A percentile compares a stretch with the other conserved stretches of the same genome.
Evolutionary conservation across 2,888 invertebrate genomes (phyloP).

Genomic region (Drosophila acutilabella): DNA sequence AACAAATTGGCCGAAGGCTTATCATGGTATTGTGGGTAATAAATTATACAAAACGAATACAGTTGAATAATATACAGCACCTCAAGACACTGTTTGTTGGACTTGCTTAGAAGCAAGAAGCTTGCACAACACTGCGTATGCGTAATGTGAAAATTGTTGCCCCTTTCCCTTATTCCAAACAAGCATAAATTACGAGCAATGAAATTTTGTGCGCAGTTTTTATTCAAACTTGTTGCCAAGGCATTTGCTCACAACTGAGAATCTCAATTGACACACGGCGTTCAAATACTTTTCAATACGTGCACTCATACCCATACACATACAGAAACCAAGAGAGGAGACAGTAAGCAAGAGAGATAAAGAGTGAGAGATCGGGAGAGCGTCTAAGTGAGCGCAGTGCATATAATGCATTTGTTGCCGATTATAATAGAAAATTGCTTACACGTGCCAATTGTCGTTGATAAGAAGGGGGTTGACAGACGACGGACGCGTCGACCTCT

Average conservation of each 20-base stretch:
- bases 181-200: constrained; percentile 55
- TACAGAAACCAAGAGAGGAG: neutral
- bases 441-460: constrained; percentile 69
- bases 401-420: constrained; percentile 61
- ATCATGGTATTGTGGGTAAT: constrained; percentile 41
- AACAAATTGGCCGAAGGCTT: constrained; percentile 43
- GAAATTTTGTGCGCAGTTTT: constrained; percentile 53
- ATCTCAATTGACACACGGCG: constrained; percentile 27
- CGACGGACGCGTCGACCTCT: neutral
- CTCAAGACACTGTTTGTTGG: constrained; percentile 22
- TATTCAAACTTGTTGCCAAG: constrained; percentile 59
- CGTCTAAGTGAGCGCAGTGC: constrained; percentile 32
- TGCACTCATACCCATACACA: neutral
- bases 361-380: constrained; percentile 10
- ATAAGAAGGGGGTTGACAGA: constrained; percentile 18
- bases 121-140: constrained; percentile 55
- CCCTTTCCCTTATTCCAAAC: constrained; percentile 12
- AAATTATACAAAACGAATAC: constrained; percentile 49
- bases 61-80: neutral
- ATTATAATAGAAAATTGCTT: constrained; percentile 76
- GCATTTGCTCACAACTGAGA: constrained; percentile 13
- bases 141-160: constrained; percentile 50
- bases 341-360: constrained; percentile 6
- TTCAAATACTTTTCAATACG: constrained; percentile 1
- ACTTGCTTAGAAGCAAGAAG: constrained; percentile 17